Evolutionary conservation across 1,140 invertebrate species (phyloP), one percentile per base, ranked within the genome.

Genomic region (Drosophila pachea): DNA sequence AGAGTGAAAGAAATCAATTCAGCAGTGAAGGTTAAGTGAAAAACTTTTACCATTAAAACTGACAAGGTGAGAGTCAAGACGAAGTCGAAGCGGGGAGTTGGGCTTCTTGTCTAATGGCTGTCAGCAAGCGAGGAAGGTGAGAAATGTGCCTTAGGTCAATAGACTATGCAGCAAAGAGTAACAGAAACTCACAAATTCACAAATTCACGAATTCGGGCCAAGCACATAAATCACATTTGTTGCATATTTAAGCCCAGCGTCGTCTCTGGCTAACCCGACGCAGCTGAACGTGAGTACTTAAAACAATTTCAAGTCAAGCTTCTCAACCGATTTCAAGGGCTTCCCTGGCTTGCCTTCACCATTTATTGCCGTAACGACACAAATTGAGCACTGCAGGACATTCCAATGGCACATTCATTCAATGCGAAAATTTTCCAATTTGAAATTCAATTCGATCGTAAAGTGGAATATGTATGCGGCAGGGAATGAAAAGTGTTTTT

Each of bases 21-120:
- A 84, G 50, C 64, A 73, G 58, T 75, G 69, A 84, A 76, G 79
- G 78, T 79, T 83, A 83, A 83, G 78, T 83, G 78, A 84, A 83
- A 83, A 83, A 83, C 31, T 83, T 83, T 84, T 55, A 31, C 75
- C 68, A 84, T 83, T 73, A 77, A 81, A 75, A 82, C 69, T 71
- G 78, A 74, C 74, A 82, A 74, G 66, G 74, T 78, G 61, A 68
- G 48, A 7, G 22, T 53, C 68, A 29, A 31, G 11, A 2, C 8
- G 9, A 6, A 4, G 56, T 16, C 7, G 12, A 8, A 12, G 42
- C 7, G 29, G 56, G 54, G 16, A 12, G 7, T 4, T 22, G 32
- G 29, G n/a, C 45, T 45, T 12, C 5, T 16, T 63, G 45, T 65
- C 61, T 65, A 68, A 68, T 64, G 67, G 55, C n/a, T 49, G 59